Conservation (phyloP, 2,888 invertebrate genomes). For the Urechis unicinctus region DNA sequence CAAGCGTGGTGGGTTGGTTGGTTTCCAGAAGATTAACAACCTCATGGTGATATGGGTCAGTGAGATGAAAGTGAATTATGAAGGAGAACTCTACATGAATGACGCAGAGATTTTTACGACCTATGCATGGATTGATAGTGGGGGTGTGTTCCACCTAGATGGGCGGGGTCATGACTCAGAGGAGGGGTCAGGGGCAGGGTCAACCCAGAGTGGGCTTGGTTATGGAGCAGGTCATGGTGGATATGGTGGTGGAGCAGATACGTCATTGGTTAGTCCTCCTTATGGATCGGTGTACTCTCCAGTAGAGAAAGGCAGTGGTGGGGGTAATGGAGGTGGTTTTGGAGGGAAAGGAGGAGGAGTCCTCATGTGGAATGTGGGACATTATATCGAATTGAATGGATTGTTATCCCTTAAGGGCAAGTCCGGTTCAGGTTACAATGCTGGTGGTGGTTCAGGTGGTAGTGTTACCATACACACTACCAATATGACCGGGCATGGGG, state of each 20-base stretch:
- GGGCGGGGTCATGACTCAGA: constrained; percentile 24
- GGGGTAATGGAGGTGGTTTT: constrained; percentile 28
- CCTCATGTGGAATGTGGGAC: constrained; percentile 28
- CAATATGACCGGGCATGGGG: constrained; percentile 34
- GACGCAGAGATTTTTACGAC: constrained; percentile 27
- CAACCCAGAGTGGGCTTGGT: constrained; percentile 20
- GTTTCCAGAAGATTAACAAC: constrained; percentile 22
- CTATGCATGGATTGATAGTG: constrained; percentile 33
- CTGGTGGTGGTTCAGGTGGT: constrained; percentile 34
- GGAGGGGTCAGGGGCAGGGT: constrained; percentile 25
- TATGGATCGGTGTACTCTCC: constrained; percentile 30
- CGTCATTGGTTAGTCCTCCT: constrained; percentile 17
- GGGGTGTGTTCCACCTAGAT: constrained; percentile 30
- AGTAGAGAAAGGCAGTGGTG: constrained; percentile 26
- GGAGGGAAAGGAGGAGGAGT: constrained; percentile 33
- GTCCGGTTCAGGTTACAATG: constrained; percentile 22
- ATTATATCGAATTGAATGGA: constrained; percentile 30
- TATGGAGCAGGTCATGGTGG: constrained; percentile 35
- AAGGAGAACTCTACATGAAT: constrained; percentile 29
- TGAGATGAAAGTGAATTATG: constrained; percentile 29
- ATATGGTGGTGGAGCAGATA: constrained; percentile 21
- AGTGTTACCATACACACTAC: constrained; percentile 27
- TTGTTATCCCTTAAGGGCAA: constrained; percentile 25
- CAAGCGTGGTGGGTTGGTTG: constrained; percentile 24
- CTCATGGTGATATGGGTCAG: constrained; percentile 20